Conservation (phyloP, 1,140 invertebrate species). For the Neodiprion virginianus region DNA sequence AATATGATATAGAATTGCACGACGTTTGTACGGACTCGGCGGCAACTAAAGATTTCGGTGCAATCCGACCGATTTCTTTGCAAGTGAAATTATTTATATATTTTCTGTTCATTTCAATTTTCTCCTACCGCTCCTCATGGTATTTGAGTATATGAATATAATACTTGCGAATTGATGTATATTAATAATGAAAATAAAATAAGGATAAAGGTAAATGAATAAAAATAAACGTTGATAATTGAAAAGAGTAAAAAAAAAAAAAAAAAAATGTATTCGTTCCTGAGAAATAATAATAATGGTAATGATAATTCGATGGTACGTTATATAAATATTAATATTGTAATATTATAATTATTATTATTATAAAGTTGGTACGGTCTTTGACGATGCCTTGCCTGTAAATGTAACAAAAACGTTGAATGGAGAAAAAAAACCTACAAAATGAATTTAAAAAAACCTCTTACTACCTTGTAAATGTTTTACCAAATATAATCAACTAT, state of each 20-base stretch:
- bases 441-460: constrained; percentile 36
- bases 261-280: constrained; percentile 58
- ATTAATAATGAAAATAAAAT: constrained; percentile 50
- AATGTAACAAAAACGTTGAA: constrained; percentile 58
- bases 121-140: not conserved
- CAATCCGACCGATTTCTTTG: not conserved
- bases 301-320: constrained; percentile 59
- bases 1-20: not conserved
- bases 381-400: constrained; percentile 62
- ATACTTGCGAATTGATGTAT: constrained; percentile 59
- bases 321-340: constrained; percentile 60
- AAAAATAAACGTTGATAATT: constrained; percentile 36
- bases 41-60: not conserved
- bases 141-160: constrained; percentile 26
- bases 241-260: constrained; percentile 48
- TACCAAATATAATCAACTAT: constrained; percentile 64
- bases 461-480: constrained; percentile 64
- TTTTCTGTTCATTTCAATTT: not conserved
- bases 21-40: not conserved
- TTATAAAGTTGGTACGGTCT: constrained; percentile 60
- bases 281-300: constrained; percentile 44
- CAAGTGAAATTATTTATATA: not conserved
- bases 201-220: constrained; percentile 57
- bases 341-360: constrained; percentile 55
- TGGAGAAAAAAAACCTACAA: constrained; percentile 40